Evolutionary conservation across 2,113 vertebrate species (phyloP).

Genomic region (Pterocles orientalis): DNA sequence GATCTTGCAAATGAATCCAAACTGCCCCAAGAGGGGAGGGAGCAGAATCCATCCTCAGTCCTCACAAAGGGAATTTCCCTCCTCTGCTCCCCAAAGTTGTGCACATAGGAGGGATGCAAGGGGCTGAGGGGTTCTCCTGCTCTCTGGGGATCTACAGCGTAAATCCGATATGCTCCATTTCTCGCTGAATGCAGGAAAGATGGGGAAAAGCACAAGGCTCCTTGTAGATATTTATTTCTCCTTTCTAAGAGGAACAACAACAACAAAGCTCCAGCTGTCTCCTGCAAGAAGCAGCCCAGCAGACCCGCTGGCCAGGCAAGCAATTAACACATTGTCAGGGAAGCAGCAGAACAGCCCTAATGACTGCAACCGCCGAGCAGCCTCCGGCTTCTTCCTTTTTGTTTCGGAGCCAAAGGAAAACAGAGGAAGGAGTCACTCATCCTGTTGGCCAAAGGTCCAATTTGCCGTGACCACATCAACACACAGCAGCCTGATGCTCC

Average conservation of each 20-base stretch:
- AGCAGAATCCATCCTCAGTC: neutral
- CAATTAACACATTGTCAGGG: constrained; percentile 1
- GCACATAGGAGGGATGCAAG: neutral
- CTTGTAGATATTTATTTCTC: neutral
- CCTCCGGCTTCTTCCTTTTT: neutral
- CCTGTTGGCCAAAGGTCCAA: neutral
- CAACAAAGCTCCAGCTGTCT: neutral
- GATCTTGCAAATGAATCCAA: neutral
- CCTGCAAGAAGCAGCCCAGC: neutral
- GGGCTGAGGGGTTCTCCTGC: neutral
- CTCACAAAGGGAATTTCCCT: neutral
- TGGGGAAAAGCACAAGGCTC: neutral
- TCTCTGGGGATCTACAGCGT: neutral
- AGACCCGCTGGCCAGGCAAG: neutral
- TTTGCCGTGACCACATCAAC: neutral
- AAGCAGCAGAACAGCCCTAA: neutral
- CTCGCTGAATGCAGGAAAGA: neutral
- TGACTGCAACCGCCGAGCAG: neutral
- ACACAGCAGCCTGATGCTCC: neutral
- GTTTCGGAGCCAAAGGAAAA: neutral
- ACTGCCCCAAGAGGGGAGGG: neutral
- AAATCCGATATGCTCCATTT: neutral
- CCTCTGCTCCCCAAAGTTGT: neutral
- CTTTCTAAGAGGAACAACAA: neutral
- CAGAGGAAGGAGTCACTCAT: neutral